These are phyloP conservation scores for Diceros bicornis DNA, from an alignment of 2,797 vertebrate species.

Conservation along the genomic window DNA sequence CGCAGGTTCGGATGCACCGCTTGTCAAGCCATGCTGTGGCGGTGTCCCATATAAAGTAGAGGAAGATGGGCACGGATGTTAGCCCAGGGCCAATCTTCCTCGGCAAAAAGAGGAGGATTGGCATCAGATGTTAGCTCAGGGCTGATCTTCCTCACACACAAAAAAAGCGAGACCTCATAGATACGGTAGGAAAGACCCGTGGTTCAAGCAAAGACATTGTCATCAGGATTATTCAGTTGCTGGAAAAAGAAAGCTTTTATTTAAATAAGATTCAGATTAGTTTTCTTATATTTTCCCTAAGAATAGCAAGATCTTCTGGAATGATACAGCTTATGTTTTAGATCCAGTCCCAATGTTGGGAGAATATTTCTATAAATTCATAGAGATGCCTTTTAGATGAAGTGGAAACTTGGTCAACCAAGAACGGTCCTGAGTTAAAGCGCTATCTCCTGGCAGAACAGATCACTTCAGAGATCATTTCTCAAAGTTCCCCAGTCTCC, in stretches of 20 bases:
- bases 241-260: constrained; percentile 44
- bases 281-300: neutral
- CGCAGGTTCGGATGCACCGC: no score
- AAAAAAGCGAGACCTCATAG: neutral
- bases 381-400: neutral
- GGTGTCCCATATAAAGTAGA: no score
- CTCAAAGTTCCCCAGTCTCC: neutral
- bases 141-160: no score
- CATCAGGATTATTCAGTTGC: neutral
- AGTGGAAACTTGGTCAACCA: neutral
- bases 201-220: neutral
- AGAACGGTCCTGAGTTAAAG: neutral
- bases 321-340: neutral
- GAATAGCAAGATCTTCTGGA: neutral
- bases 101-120: no score
- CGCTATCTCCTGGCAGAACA: neutral
- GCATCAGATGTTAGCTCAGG: no score
- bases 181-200: neutral
- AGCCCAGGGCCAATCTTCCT: no score
- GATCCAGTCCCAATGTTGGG: neutral
- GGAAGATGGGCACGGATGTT: no score
- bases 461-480: neutral
- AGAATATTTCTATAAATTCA: neutral
- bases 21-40: no score
- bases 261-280: neutral